Base-by-base conservation (phyloP, 2,888 invertebrate genomes). In the Eugnorisma glareosa region DNA sequence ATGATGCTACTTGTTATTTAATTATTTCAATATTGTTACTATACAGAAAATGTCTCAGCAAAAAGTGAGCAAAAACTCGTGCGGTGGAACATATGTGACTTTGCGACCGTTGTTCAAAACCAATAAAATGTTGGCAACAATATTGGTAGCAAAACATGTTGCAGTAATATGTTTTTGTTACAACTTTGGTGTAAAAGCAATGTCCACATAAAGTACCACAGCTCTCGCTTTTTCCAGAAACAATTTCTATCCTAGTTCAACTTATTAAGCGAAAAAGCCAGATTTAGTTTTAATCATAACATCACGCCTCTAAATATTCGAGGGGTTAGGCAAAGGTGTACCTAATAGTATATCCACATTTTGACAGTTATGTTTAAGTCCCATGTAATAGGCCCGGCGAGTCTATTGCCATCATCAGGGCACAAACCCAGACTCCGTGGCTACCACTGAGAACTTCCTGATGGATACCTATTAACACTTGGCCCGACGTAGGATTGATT, bases 51-150 rank as follows among this genome's bases (percentile, higher is more conserved):
- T 61, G 6, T 67, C 57, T 61, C 59, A 2, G 67, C 85, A 85
- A 82, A 81, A 70, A 61, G 37, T 70, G 15, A 61, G 51, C 67
- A 86, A 86, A 75, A 79, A 75, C 81, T 45, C 18, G 11, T 67
- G 64, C 13, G 57, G 67, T 63, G 64, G 24, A 85, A 69, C 82
- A 68, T 31, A 57, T 85, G 40, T n/a, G 67, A 81, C 64, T 76
- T 76, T 76, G 59, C 59, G 69, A 85, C 57, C 59, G 82, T 82
- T 83, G 82, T 70, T 85, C 35, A 63, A 82, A 85, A 85, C 85
- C 85, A 85, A 85, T 83, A 85, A 83, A 83, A 83, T 82, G 85
- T 76, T 81, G 35, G 69, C 70, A 85, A 76, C 85, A 83, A 85
- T 83, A 82, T 83, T 73, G 69, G 69, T 70, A 64, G 61, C 85